Conservation (phyloP, 2,113 vertebrate species). For the Megaceryle torquata region DNA sequence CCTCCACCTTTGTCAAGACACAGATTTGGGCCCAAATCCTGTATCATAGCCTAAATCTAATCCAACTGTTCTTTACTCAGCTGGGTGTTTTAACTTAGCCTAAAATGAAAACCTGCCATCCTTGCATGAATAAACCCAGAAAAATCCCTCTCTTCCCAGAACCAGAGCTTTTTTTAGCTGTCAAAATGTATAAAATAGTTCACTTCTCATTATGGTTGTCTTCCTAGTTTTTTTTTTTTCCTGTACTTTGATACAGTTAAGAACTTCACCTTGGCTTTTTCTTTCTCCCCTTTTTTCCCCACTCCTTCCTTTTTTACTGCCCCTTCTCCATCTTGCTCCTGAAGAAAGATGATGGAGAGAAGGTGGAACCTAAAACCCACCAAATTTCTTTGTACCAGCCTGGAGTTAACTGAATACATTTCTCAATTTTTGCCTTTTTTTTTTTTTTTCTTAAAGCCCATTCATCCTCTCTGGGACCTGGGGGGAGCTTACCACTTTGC, state of each 20-base stretch:
- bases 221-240: not conserved
- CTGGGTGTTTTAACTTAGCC: accelerated
- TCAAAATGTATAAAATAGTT: no score
- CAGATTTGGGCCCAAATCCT: not conserved
- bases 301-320: not conserved
- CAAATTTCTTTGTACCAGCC: not conserved
- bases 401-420: not conserved
- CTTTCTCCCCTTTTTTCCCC: not conserved
- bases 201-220: not conserved
- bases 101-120: not conserved
- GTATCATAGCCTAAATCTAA: accelerated
- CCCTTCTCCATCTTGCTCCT: not conserved
- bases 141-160: not conserved
- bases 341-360: not conserved
- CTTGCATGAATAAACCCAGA: not conserved
- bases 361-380: not conserved
- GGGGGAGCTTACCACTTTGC: not conserved
- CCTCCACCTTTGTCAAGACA: not conserved
- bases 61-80: not conserved
- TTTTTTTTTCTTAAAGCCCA: not conserved
- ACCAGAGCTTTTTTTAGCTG: not conserved
- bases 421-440: not conserved
- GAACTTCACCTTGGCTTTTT: not conserved
- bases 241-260: not conserved
- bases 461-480: not conserved